Evolutionary conservation across 1,140 invertebrate genomes (phyloP).

Genomic region (Babylonia areolata): DNA sequence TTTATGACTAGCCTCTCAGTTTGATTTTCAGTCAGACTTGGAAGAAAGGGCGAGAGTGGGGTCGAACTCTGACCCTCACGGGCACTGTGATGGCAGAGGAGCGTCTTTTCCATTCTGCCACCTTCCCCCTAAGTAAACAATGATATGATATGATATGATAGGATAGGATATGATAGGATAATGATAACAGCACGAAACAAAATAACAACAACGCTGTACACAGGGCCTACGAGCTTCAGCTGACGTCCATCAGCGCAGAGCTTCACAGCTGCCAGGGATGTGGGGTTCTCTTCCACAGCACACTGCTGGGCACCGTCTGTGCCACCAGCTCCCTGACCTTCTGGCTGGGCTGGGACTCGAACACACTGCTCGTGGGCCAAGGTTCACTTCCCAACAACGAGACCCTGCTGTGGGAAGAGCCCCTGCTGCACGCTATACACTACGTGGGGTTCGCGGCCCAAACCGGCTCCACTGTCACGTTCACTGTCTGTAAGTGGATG

Average conservation of each 20-base stretch:
- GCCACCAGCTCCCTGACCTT: not conserved
- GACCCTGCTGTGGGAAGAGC: not conserved
- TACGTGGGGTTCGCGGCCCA: not conserved
- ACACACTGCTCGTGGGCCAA: not conserved
- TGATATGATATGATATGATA: not conserved
- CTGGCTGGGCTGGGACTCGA: not conserved
- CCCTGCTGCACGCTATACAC: not conserved
- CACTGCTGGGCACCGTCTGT: not conserved
- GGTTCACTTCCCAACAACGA: not conserved
- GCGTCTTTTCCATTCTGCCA: not conserved
- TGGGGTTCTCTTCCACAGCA: not conserved
- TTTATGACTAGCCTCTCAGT: too few species aligned
- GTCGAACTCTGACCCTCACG: not conserved
- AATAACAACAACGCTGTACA: not conserved
- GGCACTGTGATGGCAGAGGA: not conserved
- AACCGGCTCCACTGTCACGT: not conserved
- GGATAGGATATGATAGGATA: not conserved
- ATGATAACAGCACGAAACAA: not conserved
- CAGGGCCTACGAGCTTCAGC: constrained; percentile 11
- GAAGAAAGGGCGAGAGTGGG: too few species aligned
- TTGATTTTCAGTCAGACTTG: too few species aligned
- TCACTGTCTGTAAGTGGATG: not conserved
- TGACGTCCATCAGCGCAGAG: not conserved
- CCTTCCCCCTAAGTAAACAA: not conserved
- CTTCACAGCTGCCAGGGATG: not conserved